Evolutionary conservation across 2,797 vertebrate species (phyloP), one percentile per base, ranked within the genome.

Genomic region (Squalus acanthias): DNA sequence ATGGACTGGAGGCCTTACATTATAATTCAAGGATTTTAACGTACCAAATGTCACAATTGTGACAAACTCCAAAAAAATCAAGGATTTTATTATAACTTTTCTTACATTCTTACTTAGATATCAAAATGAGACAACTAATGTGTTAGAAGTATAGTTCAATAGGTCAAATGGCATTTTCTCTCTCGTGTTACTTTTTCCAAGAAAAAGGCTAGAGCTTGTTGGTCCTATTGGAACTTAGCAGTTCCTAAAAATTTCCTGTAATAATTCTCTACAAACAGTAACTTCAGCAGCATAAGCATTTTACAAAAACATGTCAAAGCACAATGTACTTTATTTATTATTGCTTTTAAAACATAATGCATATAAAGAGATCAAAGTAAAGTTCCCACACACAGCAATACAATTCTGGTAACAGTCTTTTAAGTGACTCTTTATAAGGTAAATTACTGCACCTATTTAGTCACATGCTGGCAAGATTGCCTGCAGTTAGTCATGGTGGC

Each of bases 391-490:
- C n/a, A 57, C 39, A 95, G 50, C 94, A 95, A 95, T 95, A 46
- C 69, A 95, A 95, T 76, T 57, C 22, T 29, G 74, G 70, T 57
- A 95, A 70, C 67, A 72, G 46, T 26, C 22, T 97, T 97, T 96
- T 97, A 97, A 97, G 97, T 97, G 96, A 97, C 97, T 97, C 20
- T 46, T 95, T 95, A 95, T 96, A 97, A 97, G 97, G 97, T 96
- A 97, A 97, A 97, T 96, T 97, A 95, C 96, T 96, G 97, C 96
- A 97, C 96, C 96, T 96, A 96, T 82, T 98, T 97, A 98, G 97
- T 98, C 97, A 97, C 97, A 97, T 96, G 97, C 97, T 97, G 97
- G 97, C 97, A 98, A 96, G 96, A 96, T 93, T 92, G 96, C 96
- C 91, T 97, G 96, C 89, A 97, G 97, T 97, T 97, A 97, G 96